phyloP scores from a whole-genome alignment of 1,140 invertebrate species.

The Drosophila asahinai region DNA sequence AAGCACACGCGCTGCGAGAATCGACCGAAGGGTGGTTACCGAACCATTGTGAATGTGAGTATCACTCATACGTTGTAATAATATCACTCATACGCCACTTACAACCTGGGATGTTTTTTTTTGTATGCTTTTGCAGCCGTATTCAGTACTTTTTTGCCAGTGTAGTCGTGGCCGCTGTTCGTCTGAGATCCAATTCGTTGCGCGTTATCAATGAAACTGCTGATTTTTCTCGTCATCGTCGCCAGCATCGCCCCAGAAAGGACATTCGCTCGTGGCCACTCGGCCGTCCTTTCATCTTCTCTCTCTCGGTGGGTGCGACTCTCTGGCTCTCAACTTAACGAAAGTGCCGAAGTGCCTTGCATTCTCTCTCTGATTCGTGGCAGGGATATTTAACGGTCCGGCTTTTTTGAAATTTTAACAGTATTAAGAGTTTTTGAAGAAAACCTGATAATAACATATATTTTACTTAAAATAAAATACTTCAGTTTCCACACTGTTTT shows the following conservation, averaged over 20 bases:
- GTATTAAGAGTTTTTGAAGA: neutral
- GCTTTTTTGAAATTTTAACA: neutral
- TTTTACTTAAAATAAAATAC: too few species aligned
- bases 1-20: conserved; percentile 55
- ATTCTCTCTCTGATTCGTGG: neutral
- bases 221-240: conserved; percentile 79
- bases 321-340: conserved; percentile 32
- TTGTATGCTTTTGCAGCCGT: conserved; percentile 20
- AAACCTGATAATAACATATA: too few species aligned
- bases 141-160: conserved; percentile 22
- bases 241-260: conserved; percentile 74
- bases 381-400: conserved; percentile 19
- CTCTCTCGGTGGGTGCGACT: conserved; percentile 9
- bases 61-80: conserved; percentile 18
- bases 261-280: conserved; percentile 25
- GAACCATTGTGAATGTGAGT: neutral
- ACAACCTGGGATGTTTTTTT: conserved; percentile 16
- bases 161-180: conserved; percentile 37
- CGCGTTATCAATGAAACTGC: conserved; percentile 80
- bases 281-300: conserved; percentile 17
- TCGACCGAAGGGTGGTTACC: neutral
- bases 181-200: conserved; percentile 74
- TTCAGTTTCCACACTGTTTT: too few species aligned
- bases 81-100: conserved; percentile 20
- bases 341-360: conserved; percentile 5